phyloP scores from a whole-genome alignment of 2,113 vertebrate species.

The Lethenteron reissneri region DNA sequence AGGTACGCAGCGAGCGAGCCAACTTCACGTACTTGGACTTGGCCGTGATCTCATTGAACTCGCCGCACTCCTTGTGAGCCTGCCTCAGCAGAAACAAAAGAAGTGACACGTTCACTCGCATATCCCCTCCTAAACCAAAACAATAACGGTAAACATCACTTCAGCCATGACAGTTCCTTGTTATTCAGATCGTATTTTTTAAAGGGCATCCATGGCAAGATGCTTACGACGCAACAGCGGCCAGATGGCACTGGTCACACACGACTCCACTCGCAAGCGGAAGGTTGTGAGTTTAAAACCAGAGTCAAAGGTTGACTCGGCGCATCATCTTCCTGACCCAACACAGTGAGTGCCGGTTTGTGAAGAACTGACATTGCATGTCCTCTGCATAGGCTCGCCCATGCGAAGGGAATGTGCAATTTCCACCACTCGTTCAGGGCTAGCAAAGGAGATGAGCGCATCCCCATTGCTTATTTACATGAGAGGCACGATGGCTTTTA shows the following conservation, averaged over 20 bases:
- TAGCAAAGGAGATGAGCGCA: no score
- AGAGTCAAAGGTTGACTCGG: neutral
- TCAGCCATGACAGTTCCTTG: no score
- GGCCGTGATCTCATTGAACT: slow-evolving; percentile 92
- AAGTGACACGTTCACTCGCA: slow-evolving; percentile 9
- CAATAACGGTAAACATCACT: neutral
- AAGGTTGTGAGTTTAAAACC: neutral
- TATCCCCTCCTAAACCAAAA: neutral
- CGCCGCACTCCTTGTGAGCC: slow-evolving; percentile 89
- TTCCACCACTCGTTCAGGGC: no score
- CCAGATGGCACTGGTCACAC: no score
- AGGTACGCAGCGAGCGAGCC: slow-evolving; percentile 68
- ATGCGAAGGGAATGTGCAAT: no score
- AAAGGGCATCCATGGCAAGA: neutral
- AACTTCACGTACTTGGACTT: slow-evolving; percentile 96
- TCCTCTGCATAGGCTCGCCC: no score
- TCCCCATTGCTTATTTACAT: no score
- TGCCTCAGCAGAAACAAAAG: slow-evolving; percentile 16
- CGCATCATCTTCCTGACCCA: neutral
- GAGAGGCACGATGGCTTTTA: no score
- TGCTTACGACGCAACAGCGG: no score
- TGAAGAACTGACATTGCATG: no score
- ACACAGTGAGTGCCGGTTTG: no score
- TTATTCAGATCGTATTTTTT: slow-evolving; percentile 12
- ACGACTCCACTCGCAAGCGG: no score